Base-by-base conservation (phyloP, 2,113 vertebrate genomes). In the Pimephales promelas region DNA sequence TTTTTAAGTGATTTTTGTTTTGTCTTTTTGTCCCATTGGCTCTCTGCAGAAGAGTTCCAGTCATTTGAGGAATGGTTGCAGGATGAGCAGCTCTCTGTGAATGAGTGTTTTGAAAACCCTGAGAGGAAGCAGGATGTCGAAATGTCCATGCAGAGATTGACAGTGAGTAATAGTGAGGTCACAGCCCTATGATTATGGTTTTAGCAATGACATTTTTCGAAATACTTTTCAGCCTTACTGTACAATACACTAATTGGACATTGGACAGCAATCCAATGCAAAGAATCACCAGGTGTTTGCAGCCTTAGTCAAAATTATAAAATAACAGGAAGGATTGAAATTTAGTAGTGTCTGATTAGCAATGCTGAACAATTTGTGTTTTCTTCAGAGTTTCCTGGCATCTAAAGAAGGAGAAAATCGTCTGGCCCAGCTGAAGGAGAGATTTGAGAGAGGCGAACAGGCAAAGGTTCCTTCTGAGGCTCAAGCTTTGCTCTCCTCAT, bases 21-120 rank as follows among this genome's bases (percentile, higher is more conserved):
- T 66, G 8, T 49, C n/a, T 20, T 7, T 59, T 13, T 59, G 75
- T 72, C 36, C n/a, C 13, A 26, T 16, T 66, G 20, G 54, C 2
- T 54, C 82, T 82, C 86, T 89, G 14, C 89, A 98, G 97, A 96
- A 89, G 95, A 97, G 5, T 96, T 90, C 79, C 94, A 96, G 91
- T 93, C 92, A 49, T 98, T 97, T 88, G 95, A 95, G 66, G 94
- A 95, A 36, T 97, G 95, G 96, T 94, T 97, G 90, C 94, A 94
- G 93, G 95, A 92, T 72, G 66, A 93, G 83, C 95, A 96, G 89
- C 79, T 96, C 22, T 95, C 92, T 10, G 93, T 97, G 82, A 95
- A 96, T 5, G 96, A 97, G 36, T 98, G 96, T 85, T 98, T 98
- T 85, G 96, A 98, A 77, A 92, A 95, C 49, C 93, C 95, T 11